These are phyloP conservation scores for Phortica okadai DNA, from an alignment of 2,888 invertebrate species.

Conservation along the genomic window DNA sequence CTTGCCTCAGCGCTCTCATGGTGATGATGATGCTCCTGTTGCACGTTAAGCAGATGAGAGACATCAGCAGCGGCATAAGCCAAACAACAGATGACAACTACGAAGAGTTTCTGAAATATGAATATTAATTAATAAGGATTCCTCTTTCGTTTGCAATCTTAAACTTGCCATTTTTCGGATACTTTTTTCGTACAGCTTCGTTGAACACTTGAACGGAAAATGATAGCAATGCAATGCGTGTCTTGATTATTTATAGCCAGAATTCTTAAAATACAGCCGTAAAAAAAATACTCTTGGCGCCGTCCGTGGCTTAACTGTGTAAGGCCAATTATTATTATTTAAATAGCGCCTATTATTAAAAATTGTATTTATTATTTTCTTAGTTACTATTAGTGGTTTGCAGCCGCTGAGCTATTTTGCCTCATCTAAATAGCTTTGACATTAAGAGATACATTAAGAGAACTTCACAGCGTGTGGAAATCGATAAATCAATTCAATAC, in stretches of 20 bases:
- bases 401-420: too few relatives aligned
- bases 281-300: conserved; percentile 1
- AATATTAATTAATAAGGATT: conserved; percentile 7
- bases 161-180: conserved; percentile 52
- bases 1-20: conserved; percentile 25
- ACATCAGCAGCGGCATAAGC: conserved; percentile 62
- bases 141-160: conserved; percentile 14
- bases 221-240: conserved; percentile 53
- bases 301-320: conserved; percentile 56
- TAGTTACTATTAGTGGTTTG: too few relatives aligned
- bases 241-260: conserved; percentile 64
- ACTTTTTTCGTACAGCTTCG: conserved; percentile 50
- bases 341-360: conserved; percentile 54
- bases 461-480: neutral
- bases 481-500: neutral
- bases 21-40: conserved; percentile 42
- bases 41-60: conserved; percentile 60
- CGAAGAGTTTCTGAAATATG: conserved; percentile 54
- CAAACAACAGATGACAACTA: conserved; percentile 51
- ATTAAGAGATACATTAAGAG: neutral
- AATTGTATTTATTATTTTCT: conserved; percentile 15
- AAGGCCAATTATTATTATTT: conserved; percentile 70
- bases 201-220: conserved; percentile 60
- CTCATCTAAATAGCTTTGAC: neutral
- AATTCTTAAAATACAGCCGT: conserved; percentile 51